Percentiles rank a stretch among this genome's conserved stretches.
Conservation (phyloP, 2,797 vertebrate genomes). For the Phaenicophaeus curvirostris region DNA sequence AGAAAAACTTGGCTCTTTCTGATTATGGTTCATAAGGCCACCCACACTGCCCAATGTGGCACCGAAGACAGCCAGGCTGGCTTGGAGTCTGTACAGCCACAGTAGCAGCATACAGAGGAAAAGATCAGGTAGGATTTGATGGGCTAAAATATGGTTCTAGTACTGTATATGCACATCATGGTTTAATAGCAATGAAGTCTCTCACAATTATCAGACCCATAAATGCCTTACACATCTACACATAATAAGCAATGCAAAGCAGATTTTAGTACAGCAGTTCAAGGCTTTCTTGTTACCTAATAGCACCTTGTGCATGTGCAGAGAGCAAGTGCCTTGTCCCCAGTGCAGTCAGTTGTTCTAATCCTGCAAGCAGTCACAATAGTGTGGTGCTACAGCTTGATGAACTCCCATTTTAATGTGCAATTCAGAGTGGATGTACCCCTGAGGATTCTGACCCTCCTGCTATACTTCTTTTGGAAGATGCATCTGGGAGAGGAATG, state of each 20-base stretch:
- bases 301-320: neutral
- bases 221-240: neutral
- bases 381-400: neutral
- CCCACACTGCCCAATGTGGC: neutral
- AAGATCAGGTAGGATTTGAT: neutral
- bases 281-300: neutral
- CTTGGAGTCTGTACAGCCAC: neutral
- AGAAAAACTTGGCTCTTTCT: neutral
- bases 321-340: neutral
- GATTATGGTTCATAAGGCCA: neutral
- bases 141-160: fast-evolving
- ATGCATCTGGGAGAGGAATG: neutral
- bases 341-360: neutral
- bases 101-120: neutral
- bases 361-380: neutral
- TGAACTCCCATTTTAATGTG: neutral
- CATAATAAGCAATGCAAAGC: neutral
- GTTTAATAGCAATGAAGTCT: neutral
- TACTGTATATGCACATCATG: fast-evolving
- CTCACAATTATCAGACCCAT: neutral
- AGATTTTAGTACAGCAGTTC: neutral
- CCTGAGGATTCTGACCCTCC: neutral
- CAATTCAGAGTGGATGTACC: neutral
- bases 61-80: neutral
- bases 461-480: neutral